Evolutionary conservation across 2,888 invertebrate genomes (phyloP), one percentile per base, ranked within the genome.

Genomic region (Cephalotes varians): DNA sequence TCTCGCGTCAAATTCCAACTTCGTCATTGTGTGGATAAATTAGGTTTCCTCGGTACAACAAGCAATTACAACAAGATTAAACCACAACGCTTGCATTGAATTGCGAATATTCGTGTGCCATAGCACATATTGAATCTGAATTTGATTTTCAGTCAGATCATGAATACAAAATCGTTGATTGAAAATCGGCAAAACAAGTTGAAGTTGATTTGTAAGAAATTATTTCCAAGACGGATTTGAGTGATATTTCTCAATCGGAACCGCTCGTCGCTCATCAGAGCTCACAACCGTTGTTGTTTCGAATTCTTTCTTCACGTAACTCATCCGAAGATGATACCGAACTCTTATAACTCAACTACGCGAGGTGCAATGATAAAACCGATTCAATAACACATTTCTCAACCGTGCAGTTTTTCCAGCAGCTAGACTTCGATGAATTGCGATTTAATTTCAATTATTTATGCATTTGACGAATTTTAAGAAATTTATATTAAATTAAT

Each of bases 1-100:
- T 72, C 73, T 71, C 64, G 47, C 56, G 34, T 79, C 69, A 67
- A 79, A 31, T 44, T 58, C 71, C 34, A 18, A 71, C 56, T 58
- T 40, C 18, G 44, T 31, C 44, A 44, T 56, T 67, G 44, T 34
- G 34, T 44, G n/a, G 31, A 34, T 58, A 71, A 79, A 79, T 58
- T 44, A 44, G 71, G 51, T 79, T 79, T 79, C 44, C 40, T 79
- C 71, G 77, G 47, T 34, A 44, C 47, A 77, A 77, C 56, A 79
- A 71, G 56, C 56, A 79, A 79, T 79, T 79, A 79, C 25, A 25
- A 25, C 47, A 44, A 71, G 71, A 79, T 79, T 79, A 71, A 71
- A 71, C 18, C 51, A n/a, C 67, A 65, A 44, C 47, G 62, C 21
- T 21, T 12, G 49, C 65, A 12, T 4, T 18, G 21, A n/a, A 2